Base-by-base conservation (phyloP, 2,888 invertebrate species). In the Alentia gelatinosa region DNA sequence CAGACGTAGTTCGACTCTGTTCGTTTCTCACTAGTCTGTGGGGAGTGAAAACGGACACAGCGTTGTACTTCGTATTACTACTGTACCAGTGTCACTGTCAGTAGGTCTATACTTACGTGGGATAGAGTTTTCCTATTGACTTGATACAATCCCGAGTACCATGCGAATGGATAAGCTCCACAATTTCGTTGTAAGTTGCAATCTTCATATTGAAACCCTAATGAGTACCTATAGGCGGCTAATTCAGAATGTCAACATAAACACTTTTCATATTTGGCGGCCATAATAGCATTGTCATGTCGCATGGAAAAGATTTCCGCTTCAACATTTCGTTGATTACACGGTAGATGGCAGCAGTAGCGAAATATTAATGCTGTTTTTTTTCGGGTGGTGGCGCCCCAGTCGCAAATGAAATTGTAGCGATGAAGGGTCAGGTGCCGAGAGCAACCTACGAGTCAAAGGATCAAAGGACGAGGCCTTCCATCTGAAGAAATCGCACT, bases 121-220 rank as follows among this genome's bases (percentile, higher is more conserved):
- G 90, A 30, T 90, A 90, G 26, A 56, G 68, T 40, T 63, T 37
- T 26, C 47, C 86, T 9, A 90, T 84, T 1, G 33, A 12, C 19
- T 86, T 84, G 9, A 90, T 37, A 30, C 90, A 90, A 19, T 86
- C 40, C 15, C 84, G 50, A 12, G 56, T 68, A 7, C 84, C 86
- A 86, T 84, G 23, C 23, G 74, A 40, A 15, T 90, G 33, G 35
- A 90, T 90, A 9, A 90, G 56, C 30, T 90, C 63, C 9, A 90
- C 50, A 26, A 90, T 83, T 26, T 90, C 90, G 26, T 50, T 86
- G 39, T 86, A 90, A n/a, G 79, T 42, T 39, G 84, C 15, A n/a
- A 86, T 74, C 35, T 90, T 90, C 90, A 90, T 90, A 15, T 50
- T 90, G n/a, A 63, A 7, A 23, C 63, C 37, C 63, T 42, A 35